Evolutionary conservation across 2,797 vertebrate genomes (phyloP).

Genomic region (Scyliorhinus canicula): DNA sequence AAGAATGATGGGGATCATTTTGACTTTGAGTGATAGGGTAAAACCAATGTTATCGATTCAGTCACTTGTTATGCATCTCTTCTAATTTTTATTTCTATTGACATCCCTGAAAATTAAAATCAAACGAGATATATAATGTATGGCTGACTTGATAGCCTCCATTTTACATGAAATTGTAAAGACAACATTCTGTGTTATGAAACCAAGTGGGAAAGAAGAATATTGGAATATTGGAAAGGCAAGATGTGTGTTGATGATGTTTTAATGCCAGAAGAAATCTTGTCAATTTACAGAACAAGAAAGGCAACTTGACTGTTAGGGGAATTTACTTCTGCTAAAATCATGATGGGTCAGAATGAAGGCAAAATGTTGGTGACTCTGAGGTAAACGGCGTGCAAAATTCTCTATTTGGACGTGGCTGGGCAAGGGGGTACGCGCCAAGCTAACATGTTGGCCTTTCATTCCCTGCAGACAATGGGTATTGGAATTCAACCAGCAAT

Average conservation of each 20-base stretch:
- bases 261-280: neutral
- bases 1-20: neutral
- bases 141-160: neutral
- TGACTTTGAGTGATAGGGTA: neutral
- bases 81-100: neutral
- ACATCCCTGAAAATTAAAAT: neutral
- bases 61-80: neutral
- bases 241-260: neutral
- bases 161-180: neutral
- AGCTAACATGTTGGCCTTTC: too few relatives aligned
- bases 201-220: neutral
- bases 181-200: neutral
- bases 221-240: neutral
- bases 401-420: too few relatives aligned
- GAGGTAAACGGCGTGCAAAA: neutral
- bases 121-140: neutral
- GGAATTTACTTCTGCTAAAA: neutral
- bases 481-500: too few relatives aligned
- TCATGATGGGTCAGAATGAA: neutral
- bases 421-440: too few relatives aligned
- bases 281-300: neutral
- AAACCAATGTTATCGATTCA: neutral
- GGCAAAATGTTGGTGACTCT: neutral
- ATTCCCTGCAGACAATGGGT: too few relatives aligned
- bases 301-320: neutral